A percentile compares a stretch with the other conserved stretches of the same genome.
phyloP scores from a whole-genome alignment of 2,888 invertebrate species.

The Noctua janthe region DNA sequence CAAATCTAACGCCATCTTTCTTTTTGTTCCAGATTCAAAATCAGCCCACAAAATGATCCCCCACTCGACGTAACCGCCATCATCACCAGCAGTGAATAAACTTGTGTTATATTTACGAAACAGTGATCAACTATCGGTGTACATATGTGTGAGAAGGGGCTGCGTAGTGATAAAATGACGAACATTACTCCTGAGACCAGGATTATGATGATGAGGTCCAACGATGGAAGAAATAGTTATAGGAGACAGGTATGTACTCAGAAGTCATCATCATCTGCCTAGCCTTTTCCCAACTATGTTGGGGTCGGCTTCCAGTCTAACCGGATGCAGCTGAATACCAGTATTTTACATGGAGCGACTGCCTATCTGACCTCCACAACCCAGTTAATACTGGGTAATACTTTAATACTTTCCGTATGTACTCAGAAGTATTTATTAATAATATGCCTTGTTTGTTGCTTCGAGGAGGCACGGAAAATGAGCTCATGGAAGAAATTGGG shows the following conservation, averaged over 20 bases:
- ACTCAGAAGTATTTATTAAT: no score
- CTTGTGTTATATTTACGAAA: slow-evolving; percentile 12
- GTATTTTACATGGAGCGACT: no score
- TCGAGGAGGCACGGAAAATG: no score
- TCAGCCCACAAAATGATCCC: slow-evolving; percentile 56
- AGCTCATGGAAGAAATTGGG: no score
- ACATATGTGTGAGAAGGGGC: slow-evolving; percentile 81
- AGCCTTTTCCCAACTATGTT: no score
- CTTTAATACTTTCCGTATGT: no score
- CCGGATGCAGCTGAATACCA: no score
- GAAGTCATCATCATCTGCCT: no score
- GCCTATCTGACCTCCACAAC: no score
- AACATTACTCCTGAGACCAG: slow-evolving; percentile 86
- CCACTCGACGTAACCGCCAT: slow-evolving; percentile 32
- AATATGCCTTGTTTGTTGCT: no score
- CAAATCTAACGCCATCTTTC: slow-evolving; percentile 48
- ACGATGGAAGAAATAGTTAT: slow-evolving; percentile 81
- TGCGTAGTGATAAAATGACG: slow-evolving; percentile 83
- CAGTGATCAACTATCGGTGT: slow-evolving; percentile 59
- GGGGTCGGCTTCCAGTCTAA: no score
- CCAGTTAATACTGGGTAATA: no score
- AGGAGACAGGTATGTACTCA: slow-evolving; percentile 83
- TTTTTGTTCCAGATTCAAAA: slow-evolving; percentile 71
- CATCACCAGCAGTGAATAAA: slow-evolving; percentile 12
- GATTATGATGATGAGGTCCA: slow-evolving; percentile 86